A percentile compares a stretch with the other conserved stretches of the same genome.
Conservation (phyloP, 1,140 invertebrate genomes). For the Chrysopa pallens region DNA sequence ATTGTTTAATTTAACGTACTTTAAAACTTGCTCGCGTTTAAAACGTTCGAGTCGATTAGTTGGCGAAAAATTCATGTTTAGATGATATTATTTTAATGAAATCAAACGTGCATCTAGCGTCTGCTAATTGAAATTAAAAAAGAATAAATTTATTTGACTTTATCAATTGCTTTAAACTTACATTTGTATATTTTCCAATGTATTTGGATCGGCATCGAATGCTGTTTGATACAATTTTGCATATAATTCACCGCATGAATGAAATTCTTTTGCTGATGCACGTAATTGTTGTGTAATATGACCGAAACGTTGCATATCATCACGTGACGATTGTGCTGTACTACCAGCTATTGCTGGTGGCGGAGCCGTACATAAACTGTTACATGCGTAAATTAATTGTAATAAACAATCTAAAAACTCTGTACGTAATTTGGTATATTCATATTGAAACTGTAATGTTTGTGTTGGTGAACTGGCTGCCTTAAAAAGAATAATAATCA, state of each 20-base stretch:
- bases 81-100: constrained; percentile 6
- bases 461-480: constrained; percentile 46
- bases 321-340: constrained; percentile 55
- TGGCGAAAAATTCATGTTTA: constrained; percentile 2
- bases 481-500: constrained; percentile 25
- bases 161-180: constrained; percentile 16
- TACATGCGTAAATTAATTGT: constrained; percentile 57
- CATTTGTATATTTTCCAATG: constrained; percentile 60
- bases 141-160: neutral
- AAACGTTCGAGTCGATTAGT: neutral
- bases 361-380: constrained; percentile 72
- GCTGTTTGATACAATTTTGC: constrained; percentile 74
- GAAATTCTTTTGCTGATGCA: constrained; percentile 58
- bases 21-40: too few species aligned
- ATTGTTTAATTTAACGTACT: too few species aligned
- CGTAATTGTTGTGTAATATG: constrained; percentile 65
- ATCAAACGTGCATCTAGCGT: constrained; percentile 4
- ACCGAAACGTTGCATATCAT: constrained; percentile 67
- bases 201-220: constrained; percentile 80
- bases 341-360: constrained; percentile 80
- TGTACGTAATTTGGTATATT: constrained; percentile 53
- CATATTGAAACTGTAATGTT: constrained; percentile 56
- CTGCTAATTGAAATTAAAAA: neutral
- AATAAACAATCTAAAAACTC: constrained; percentile 61
- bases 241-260: constrained; percentile 56